These are phyloP conservation scores for Sinosuthora webbiana DNA, from an alignment of 2,113 vertebrate genomes.

Conservation along the genomic window DNA sequence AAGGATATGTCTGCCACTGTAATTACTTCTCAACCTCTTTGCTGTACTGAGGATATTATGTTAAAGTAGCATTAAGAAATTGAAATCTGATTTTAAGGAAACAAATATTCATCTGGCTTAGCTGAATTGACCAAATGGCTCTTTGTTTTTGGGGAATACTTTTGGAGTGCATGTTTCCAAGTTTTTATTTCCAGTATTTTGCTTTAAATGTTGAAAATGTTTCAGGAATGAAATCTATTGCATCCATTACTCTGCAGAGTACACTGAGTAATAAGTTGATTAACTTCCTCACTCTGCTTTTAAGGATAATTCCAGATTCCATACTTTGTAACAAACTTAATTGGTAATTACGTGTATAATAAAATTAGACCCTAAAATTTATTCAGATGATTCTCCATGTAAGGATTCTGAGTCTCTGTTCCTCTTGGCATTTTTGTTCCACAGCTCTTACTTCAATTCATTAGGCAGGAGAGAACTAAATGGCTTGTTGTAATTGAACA, in stretches of 20 bases:
- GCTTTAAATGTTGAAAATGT: not conserved
- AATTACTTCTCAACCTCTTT: not conserved
- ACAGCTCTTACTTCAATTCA: not conserved
- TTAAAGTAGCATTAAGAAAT: not conserved
- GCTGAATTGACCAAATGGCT: not conserved
- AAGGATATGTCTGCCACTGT: not conserved
- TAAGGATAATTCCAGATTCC: not conserved
- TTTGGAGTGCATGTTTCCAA: not conserved
- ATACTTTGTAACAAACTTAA: not conserved
- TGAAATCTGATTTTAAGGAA: not conserved
- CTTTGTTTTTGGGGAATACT: not conserved
- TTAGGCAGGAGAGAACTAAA: not conserved
- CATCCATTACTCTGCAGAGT: not conserved
- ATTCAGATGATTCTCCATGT: not conserved
- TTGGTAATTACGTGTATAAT: constrained; percentile 18
- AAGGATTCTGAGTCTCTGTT: not conserved
- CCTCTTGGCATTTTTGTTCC: not conserved
- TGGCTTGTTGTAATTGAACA: constrained; percentile 8
- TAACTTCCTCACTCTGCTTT: not conserved
- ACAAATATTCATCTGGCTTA: not conserved
- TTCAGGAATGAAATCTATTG: not conserved
- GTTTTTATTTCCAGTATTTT: not conserved
- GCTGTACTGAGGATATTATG: not conserved
- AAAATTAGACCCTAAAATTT: constrained; percentile 37
- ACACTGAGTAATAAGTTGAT: not conserved